Conservation (phyloP, 2,888 invertebrate genomes). For the Drosophila kanekoi region DNA sequence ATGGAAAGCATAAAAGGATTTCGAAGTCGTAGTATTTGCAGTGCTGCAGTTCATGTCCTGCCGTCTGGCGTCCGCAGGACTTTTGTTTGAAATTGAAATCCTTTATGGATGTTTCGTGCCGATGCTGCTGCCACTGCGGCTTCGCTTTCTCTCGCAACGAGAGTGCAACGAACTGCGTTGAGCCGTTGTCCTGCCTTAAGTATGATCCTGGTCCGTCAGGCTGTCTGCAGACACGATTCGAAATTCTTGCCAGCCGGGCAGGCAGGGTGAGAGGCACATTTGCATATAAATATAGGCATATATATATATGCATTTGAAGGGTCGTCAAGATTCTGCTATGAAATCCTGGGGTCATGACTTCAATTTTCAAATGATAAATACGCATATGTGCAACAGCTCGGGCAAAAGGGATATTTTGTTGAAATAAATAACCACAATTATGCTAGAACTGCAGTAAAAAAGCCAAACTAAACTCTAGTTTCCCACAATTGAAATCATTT, state of each 20-base stretch:
- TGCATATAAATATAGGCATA: conserved; percentile 31
- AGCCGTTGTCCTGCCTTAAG: conserved; percentile 38
- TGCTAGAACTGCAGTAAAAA: conserved; percentile 11
- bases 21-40: conserved; percentile 26
- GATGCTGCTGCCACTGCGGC: conserved; percentile 27
- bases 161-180: conserved; percentile 67
- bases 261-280: conserved; percentile 9
- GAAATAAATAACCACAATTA: conserved; percentile 35
- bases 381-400: background rate
- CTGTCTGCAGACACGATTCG: conserved; percentile 41
- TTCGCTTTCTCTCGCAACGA: conserved; percentile 13
- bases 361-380: conserved; percentile 66
- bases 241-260: conserved; percentile 11
- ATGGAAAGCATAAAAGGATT: conserved; percentile 53
- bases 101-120: conserved; percentile 50
- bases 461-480: conserved; percentile 29
- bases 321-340: conserved; percentile 18
- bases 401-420: conserved; percentile 24
- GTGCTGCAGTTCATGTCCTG: conserved; percentile 50
- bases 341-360: conserved; percentile 71
- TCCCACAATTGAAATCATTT: conserved; percentile 55
- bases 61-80: conserved; percentile 57
- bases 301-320: conserved; percentile 46
- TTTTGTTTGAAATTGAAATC: conserved; percentile 60
- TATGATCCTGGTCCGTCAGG: conserved; percentile 40